These are phyloP conservation scores for Galagoides demidoff DNA, from an alignment of 2,797 vertebrate species.

Conservation along the genomic window DNA sequence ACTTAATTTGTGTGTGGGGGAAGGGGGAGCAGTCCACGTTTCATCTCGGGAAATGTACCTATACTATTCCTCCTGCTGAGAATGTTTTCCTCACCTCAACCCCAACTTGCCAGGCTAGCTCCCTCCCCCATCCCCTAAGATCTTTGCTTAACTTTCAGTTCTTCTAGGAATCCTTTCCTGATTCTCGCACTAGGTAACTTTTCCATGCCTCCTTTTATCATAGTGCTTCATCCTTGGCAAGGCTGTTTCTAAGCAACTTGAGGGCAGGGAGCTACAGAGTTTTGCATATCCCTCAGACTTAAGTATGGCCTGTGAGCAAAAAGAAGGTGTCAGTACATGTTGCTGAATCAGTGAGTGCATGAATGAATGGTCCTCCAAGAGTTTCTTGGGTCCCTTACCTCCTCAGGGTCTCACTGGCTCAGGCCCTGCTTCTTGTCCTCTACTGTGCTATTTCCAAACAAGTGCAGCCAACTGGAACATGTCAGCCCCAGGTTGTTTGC, in stretches of 20 bases:
- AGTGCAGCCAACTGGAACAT: neutral
- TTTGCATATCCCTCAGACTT: neutral
- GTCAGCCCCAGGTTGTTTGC: neutral
- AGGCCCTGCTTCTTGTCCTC: neutral
- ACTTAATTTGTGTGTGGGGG: neutral
- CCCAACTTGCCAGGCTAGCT: neutral
- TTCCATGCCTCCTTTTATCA: neutral
- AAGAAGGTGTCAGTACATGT: neutral
- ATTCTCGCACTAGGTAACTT: neutral
- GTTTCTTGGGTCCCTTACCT: neutral
- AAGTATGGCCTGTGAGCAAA: neutral
- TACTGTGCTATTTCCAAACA: neutral
- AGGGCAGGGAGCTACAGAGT: neutral
- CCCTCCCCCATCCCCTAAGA: neutral
- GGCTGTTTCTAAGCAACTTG: neutral
- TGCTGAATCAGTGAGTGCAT: neutral
- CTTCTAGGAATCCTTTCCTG: neutral
- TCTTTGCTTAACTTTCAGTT: neutral
- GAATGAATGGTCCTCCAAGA: neutral
- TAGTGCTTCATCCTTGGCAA: neutral
- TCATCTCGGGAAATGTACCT: neutral
- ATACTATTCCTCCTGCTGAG: neutral
- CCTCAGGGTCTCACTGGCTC: neutral
- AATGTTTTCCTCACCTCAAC: neutral
- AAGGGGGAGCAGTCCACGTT: neutral